Percentiles rank a stretch among this genome's conserved stretches.
Evolutionary conservation across 2,888 invertebrate species (phyloP).

Genomic region (Chrysolina oricalcia): DNA sequence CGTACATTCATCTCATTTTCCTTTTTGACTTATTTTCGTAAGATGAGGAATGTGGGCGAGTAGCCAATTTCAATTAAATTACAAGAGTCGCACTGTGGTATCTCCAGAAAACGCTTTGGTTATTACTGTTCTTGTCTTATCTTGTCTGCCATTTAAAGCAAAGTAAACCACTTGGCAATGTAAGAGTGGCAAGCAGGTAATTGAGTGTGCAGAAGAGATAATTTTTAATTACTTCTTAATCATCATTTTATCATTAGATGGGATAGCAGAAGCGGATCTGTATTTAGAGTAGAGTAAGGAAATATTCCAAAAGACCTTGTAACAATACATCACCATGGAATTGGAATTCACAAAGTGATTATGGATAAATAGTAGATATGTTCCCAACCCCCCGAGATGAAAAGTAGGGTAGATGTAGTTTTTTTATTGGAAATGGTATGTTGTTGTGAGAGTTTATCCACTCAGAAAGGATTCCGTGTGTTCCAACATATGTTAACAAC

Average conservation of each 20-base stretch:
- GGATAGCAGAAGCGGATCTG: not conserved
- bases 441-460: too few species aligned
- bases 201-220: not conserved
- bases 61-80: not conserved
- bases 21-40: not conserved
- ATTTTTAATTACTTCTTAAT: not conserved
- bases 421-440: too few species aligned
- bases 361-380: too few species aligned
- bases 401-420: too few species aligned
- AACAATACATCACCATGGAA: too few species aligned
- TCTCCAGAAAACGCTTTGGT: conserved; percentile 2
- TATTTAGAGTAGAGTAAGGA: not conserved
- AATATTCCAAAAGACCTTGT: not conserved
- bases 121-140: conserved; percentile 10
- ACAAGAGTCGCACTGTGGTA: not conserved
- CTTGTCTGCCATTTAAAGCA: not conserved
- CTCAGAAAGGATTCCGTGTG: too few species aligned
- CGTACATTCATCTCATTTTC: not conserved
- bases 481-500: too few species aligned
- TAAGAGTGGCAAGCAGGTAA: not conserved
- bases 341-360: too few species aligned
- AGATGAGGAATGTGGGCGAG: not conserved
- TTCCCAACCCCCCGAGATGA: too few species aligned
- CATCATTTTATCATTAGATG: not conserved
- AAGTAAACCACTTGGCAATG: not conserved